Conservation (phyloP, 2,888 invertebrate genomes). For the Nomada ferruginata region DNA sequence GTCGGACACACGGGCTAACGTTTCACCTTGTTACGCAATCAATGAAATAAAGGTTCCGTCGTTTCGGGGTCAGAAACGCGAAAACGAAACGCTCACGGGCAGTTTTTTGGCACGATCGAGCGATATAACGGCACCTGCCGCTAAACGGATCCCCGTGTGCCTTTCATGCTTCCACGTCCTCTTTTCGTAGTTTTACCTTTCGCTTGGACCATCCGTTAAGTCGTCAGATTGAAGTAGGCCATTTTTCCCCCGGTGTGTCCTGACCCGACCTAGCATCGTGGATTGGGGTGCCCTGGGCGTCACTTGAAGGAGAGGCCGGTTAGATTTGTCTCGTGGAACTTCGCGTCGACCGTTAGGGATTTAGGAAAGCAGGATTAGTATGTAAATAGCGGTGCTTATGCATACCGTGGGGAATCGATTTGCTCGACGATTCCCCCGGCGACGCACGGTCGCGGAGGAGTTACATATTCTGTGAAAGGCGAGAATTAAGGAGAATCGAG, state of each 20-base stretch:
- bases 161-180: neutral
- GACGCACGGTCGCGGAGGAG: neutral
- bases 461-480: neutral
- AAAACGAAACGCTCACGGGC: neutral
- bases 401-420: too few relatives aligned
- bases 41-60: too few relatives aligned
- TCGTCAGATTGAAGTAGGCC: conserved; percentile 28
- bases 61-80: neutral
- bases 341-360: too few relatives aligned
- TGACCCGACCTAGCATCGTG: neutral
- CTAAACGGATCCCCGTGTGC: neutral
- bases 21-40: neutral
- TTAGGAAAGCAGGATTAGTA: too few relatives aligned
- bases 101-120: neutral
- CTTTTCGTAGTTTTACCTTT: conserved; percentile 9
- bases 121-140: conserved; percentile 24
- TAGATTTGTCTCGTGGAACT: too few relatives aligned
- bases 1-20: neutral
- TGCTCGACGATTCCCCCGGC: neutral
- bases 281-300: neutral
- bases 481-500: neutral
- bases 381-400: too few relatives aligned
- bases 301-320: too few relatives aligned
- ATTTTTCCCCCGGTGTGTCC: neutral
- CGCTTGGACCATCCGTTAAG: neutral